phyloP scores from a whole-genome alignment of 1,140 invertebrate species.

The Drosophila jambulina region DNA sequence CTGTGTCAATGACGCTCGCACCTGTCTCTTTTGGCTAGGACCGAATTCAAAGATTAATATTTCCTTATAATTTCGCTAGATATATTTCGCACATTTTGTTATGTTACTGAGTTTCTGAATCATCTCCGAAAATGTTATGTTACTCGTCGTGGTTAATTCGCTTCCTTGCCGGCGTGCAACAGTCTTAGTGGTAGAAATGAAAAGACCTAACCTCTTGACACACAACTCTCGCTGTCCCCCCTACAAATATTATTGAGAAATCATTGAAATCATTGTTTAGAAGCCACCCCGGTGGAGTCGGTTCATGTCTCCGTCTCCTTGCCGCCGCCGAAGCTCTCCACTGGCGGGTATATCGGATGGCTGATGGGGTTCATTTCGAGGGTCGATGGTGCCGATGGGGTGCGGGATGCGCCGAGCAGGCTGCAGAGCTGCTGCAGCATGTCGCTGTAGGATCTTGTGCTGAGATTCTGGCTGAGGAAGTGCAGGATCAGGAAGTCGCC shows the following conservation, averaged over 20 bases:
- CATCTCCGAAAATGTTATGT: conserved; percentile 36
- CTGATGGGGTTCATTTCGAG: conserved; percentile 92
- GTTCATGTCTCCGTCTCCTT: conserved; percentile 92
- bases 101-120: conserved; percentile 24
- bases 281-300: conserved; percentile 19
- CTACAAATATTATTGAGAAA: conserved; percentile 80
- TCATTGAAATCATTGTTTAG: conserved; percentile 81
- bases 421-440: conserved; percentile 89
- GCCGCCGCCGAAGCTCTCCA: conserved; percentile 89
- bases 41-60: conserved; percentile 33
- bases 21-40: conserved; percentile 36
- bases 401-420: conserved; percentile 88
- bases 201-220: conserved; percentile 55
- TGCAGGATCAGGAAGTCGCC: conserved; percentile 94
- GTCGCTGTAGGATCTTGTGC: conserved; percentile 91
- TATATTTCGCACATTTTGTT: conserved; percentile 39
- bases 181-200: conserved; percentile 45
- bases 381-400: conserved; percentile 93
- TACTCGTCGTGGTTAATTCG: conserved; percentile 13
- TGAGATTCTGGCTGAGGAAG: conserved; percentile 94
- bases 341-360: conserved; percentile 88
- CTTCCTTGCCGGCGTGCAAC: conserved; percentile 19
- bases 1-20: conserved; percentile 37
- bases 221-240: conserved; percentile 50
- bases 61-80: conserved; percentile 48